phyloP scores from a whole-genome alignment of 2,797 vertebrate genomes.

The Clarias pachynema region DNA sequence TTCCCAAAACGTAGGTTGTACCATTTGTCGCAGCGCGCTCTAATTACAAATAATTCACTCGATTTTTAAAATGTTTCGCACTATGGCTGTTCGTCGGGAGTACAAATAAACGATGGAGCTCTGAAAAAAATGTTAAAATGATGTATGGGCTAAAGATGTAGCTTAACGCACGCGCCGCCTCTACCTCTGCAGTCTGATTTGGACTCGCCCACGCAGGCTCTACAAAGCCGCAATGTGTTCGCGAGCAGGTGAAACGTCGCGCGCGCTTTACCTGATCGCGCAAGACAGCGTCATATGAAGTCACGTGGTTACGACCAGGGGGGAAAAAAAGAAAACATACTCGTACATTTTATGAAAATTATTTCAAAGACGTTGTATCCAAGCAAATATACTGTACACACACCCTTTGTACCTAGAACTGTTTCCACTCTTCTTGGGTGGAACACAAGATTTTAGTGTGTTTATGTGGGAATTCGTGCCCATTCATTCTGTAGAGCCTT shows the following conservation, averaged over 20 bases:
- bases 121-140: neutral
- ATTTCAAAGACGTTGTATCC: too few species aligned
- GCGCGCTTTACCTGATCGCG: neutral
- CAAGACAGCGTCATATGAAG: too few species aligned
- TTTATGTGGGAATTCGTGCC: too few species aligned
- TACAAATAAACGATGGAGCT: accelerated
- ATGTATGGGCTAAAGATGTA: neutral
- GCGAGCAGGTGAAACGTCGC: constrained; percentile 70
- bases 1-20: constrained; percentile 50
- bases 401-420: too few species aligned
- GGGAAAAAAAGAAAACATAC: neutral
- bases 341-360: too few species aligned
- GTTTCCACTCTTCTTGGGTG: too few species aligned
- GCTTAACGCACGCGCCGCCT: neutral
- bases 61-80: neutral
- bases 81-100: accelerated
- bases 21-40: neutral
- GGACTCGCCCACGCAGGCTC: constrained; percentile 50
- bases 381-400: too few species aligned
- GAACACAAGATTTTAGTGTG: too few species aligned
- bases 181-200: constrained; percentile 25
- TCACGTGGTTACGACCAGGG: neutral
- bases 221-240: constrained; percentile 53
- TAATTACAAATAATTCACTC: neutral
- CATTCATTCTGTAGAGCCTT: too few species aligned